phyloP scores from a whole-genome alignment of 2,113 vertebrate species.

The Caranx melampygus region DNA sequence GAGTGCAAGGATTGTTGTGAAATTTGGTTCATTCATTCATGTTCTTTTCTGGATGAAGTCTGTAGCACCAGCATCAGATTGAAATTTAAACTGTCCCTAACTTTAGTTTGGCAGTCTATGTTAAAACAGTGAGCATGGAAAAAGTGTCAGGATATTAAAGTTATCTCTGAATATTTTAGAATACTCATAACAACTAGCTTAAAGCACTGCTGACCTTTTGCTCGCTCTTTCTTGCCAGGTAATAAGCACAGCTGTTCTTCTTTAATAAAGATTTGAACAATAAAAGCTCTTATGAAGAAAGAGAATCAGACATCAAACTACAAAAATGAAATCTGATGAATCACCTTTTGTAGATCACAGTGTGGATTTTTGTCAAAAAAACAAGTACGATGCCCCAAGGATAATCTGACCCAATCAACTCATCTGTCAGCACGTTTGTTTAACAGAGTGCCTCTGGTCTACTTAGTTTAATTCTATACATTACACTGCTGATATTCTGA shows the following conservation, averaged over 20 bases:
- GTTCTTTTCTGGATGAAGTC: not conserved
- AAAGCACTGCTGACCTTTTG: not conserved
- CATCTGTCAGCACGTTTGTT: conserved; percentile 42
- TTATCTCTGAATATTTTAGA: too few species aligned
- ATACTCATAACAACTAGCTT: not conserved
- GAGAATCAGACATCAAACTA: not conserved
- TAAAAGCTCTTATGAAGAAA: not conserved
- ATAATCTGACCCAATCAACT: conserved; percentile 47
- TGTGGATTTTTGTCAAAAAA: conserved; percentile 20
- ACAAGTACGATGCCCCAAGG: conserved; percentile 20
- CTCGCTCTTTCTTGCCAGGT: not conserved
- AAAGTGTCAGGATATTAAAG: not conserved
- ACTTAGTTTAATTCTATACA: conserved; percentile 44
- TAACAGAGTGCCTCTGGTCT: conserved; percentile 57
- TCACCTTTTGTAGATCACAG: conserved; percentile 5
- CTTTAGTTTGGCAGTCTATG: not conserved
- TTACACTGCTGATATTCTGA: conserved; percentile 24
- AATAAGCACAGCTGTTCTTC: not conserved
- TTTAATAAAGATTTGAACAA: not conserved
- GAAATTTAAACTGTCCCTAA: too few species aligned
- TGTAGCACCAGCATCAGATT: too few species aligned
- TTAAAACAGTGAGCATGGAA: too few species aligned
- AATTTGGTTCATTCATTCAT: not conserved
- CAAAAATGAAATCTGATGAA: not conserved
- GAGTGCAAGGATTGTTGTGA: not conserved